Base-by-base conservation (phyloP, 92 coral and sea anemone species). In the Phenganax stokvisi region DNA sequence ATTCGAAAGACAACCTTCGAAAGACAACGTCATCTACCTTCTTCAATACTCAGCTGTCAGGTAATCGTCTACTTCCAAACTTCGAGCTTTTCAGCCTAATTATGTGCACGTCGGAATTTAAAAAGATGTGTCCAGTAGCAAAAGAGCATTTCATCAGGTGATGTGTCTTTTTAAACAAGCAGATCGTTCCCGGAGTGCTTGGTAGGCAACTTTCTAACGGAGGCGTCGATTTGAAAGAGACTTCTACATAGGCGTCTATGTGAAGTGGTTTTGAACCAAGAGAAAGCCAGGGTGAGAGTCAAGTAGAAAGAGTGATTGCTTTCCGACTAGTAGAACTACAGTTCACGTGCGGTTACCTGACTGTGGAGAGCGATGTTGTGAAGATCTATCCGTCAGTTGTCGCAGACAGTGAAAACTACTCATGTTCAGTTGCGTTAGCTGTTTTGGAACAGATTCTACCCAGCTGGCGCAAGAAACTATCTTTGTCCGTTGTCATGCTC, bases 301-400 rank as follows among this genome's bases (percentile, higher is more conserved):
- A 66, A 66, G 72, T 47, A 66, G 72, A 6, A 20, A 66, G 31
- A 25, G 30, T 66, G 47, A 66, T 66, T 25, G 72, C 30, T 6
- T 66, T 66, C 51, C 72, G 72, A 66, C 72, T 47, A 25, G 72
- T 66, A 16, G 72, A 66, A 66, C 72, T 66, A 30, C 72, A 66
- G 51, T 66, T 66, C 1, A 66, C 72, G 7, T 30, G 72, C 47
- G 72, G 72, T 16, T 66, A 66, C 30, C 72, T 61, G 15, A 61
- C 25, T 66, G 72, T 66, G 1, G 72, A 66, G 72, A 66, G 25
- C 47, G 2, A 66, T 47, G 72, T 66, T 8, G 72, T 47, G 72
- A 66, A 15, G 20, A 66, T 66, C 72, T 52, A 66, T 51, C 72
- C 47, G 52, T 66, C 72, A 30, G 51, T 66, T 27, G 72, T 66